Evolutionary conservation across 2,797 vertebrate genomes (phyloP), one percentile per base, ranked within the genome.

Genomic region (Pyrrhura leucotis): DNA sequence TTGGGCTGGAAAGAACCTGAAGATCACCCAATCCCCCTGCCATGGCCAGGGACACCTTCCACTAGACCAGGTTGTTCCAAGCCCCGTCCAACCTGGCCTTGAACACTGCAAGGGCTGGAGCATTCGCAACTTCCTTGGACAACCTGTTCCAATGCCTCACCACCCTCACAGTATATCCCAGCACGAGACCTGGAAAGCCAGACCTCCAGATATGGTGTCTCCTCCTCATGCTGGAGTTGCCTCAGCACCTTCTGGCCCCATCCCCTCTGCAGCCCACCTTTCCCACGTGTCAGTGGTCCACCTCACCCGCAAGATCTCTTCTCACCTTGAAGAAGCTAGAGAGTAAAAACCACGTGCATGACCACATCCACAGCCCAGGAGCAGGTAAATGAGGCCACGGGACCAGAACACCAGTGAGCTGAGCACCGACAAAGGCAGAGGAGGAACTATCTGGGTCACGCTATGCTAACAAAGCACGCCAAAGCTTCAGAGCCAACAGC

Each of bases 181-280:
- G 71, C 31, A 65, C 65, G 17, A 56, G 25, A 42, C 2, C 25
- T 10, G 85, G 47, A n/a, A 85, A 77, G 79, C 35, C 56, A 35
- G 19, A 29, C 4, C 47, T 59, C 35, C 80, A 69, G 58, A 28
- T 37, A 4, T 1, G 7, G 37, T 5, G 31, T 5, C 71, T 69
- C 31, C 68, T 59, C 2, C 8, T n/a, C 0, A 0, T 3, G 33
- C 6, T 21, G 56, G 31, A 74, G 25, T 1, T 1, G 2, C 48
- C 71, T 35, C 20, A 2, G 44, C 13, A 67, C 33, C 77, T 61
- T 19, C 51, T 14, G 47, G 67, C 53, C 67, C 9, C 0, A 29
- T 4, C 17, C 35, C 31, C 10, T 19, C 7, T 8, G 20, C 81
- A 51, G 62, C 51, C 33, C 76, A 40, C 20, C 39, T 73, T 31